Percentiles rank a stretch among this genome's conserved stretches.
Conservation (phyloP, 2,113 vertebrate genomes). For the Paramormyrops kingsleyae region DNA sequence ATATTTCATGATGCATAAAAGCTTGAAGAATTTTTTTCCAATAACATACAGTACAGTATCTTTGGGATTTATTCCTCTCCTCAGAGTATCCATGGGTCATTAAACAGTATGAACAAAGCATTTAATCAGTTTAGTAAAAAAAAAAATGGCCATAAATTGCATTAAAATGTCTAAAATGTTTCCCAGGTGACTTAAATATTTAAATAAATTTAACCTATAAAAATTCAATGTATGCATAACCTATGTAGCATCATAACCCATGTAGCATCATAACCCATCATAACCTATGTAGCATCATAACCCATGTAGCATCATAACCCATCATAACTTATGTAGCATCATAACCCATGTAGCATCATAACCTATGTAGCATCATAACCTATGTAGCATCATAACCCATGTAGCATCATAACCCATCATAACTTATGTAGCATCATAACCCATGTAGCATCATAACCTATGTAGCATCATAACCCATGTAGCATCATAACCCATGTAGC, state of each 20-base stretch:
- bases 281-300: too few relatives aligned
- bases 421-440: too few relatives aligned
- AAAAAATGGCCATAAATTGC: neutral
- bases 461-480: too few relatives aligned
- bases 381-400: too few relatives aligned
- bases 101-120: neutral
- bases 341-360: too few relatives aligned
- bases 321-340: too few relatives aligned
- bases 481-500: too few relatives aligned
- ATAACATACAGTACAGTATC: neutral
- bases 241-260: neutral
- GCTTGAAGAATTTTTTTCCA: neutral
- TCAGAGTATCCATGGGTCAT: neutral
- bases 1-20: neutral
- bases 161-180: neutral
- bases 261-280: too few relatives aligned
- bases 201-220: neutral
- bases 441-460: neutral
- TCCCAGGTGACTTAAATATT: neutral
- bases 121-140: neutral
- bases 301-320: too few relatives aligned
- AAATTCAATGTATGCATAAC: neutral
- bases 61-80: neutral
- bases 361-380: too few relatives aligned
- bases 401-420: too few relatives aligned